Percentiles rank a stretch among this genome's conserved stretches.
Evolutionary conservation across 2,888 invertebrate genomes (phyloP).

Genomic region (Poecilobothrus nobilitatus): DNA sequence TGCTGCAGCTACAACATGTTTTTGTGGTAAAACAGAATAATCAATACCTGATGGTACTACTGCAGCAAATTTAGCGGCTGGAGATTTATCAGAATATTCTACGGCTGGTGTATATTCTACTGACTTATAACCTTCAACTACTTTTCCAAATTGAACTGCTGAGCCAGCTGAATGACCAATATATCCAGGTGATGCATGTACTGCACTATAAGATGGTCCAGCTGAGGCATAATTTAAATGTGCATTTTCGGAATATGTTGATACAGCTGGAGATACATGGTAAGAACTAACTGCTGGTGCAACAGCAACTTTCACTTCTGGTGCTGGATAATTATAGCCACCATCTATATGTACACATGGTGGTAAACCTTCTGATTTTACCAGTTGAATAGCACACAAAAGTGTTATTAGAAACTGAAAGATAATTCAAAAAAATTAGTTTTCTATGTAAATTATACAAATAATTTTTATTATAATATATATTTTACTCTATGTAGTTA

Average conservation of each 20-base stretch:
- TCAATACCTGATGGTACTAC: conserved; percentile 47
- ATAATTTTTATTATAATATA: too few species aligned
- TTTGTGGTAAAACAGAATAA: conserved; percentile 37
- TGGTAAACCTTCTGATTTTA: conserved; percentile 31
- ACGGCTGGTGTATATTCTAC: conserved; percentile 32
- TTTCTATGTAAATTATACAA: neutral
- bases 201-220: conserved; percentile 33
- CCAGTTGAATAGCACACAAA: conserved; percentile 32
- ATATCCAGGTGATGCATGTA: conserved; percentile 35
- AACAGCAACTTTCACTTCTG: conserved; percentile 48
- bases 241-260: conserved; percentile 37
- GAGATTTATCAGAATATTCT: conserved; percentile 39
- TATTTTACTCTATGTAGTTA: too few species aligned
- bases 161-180: conserved; percentile 31
- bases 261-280: conserved; percentile 33
- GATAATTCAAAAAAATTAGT: conserved; percentile 16
- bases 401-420: conserved; percentile 32
- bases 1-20: conserved; percentile 28
- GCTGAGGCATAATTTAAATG: conserved; percentile 40
- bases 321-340: conserved; percentile 51
- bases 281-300: conserved; percentile 36
- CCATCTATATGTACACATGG: conserved; percentile 37
- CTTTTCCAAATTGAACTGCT: conserved; percentile 29
- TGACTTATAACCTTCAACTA: conserved; percentile 17
- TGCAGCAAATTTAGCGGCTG: conserved; percentile 39